phyloP scores from a whole-genome alignment of 2,797 vertebrate species.

The Gymnothorax reevesii region DNA sequence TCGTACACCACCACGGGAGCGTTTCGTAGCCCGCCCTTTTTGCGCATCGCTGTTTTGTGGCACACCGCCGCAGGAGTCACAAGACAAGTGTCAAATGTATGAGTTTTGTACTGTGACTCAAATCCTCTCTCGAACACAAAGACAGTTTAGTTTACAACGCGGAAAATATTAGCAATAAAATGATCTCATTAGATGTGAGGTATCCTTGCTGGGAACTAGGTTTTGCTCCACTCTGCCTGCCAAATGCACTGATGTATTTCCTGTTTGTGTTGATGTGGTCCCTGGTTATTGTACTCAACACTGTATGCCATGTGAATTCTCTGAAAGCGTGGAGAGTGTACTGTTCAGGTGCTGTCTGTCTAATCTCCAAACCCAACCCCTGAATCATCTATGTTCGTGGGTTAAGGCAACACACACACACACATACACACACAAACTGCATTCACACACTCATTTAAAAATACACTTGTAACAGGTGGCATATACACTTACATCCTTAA shows the following conservation, averaged over 20 bases:
- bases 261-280: conserved; percentile 28
- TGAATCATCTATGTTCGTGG: background rate
- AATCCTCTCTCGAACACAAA: background rate
- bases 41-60: background rate
- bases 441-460: background rate
- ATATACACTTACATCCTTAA: background rate
- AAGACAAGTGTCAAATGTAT: background rate
- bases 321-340: conserved; percentile 24
- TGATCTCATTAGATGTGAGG: background rate
- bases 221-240: conserved; percentile 39
- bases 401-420: conserved; percentile 6
- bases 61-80: background rate
- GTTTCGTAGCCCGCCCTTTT: background rate
- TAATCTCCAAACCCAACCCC: background rate
- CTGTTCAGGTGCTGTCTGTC: background rate
- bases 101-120: background rate
- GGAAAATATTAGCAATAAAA: conserved; percentile 36
- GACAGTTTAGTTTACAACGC: background rate
- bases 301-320: conserved; percentile 18
- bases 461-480: background rate
- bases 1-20: background rate
- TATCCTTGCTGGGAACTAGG: conserved; percentile 2
- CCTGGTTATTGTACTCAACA: conserved; percentile 22
- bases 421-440: conserved; percentile 17
- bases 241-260: conserved; percentile 40